A percentile compares a stretch with the other conserved stretches of the same genome.
Evolutionary conservation across 92 coral and sea anemone genomes (phyloP).

Genomic region (Parazoanthus darwini): DNA sequence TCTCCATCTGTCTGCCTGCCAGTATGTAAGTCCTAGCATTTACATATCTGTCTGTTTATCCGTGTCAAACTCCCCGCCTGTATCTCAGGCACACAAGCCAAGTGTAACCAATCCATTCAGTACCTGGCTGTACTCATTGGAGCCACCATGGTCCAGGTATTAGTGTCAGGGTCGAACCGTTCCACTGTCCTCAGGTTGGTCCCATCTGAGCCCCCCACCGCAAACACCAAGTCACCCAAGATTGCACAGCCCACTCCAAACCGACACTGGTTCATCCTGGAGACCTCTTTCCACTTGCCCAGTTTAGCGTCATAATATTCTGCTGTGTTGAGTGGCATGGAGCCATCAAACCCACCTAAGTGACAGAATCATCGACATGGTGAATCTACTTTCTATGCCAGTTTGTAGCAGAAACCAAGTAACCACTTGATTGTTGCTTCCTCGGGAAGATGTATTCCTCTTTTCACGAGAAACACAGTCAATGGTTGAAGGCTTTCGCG

Average conservation of each 20-base stretch:
- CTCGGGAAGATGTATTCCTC: too few species aligned
- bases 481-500: too few species aligned
- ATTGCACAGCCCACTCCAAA: constrained; percentile 98
- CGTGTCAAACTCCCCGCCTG: too few species aligned
- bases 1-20: background rate
- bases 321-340: constrained; percentile 99
- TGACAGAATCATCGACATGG: background rate
- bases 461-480: too few species aligned
- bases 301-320: constrained; percentile 89
- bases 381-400: background rate
- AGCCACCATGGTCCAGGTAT: constrained; percentile 88
- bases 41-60: background rate
- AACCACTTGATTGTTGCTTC: background rate
- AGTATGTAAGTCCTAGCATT: background rate
- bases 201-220: constrained; percentile 97
- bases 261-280: constrained; percentile 97
- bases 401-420: background rate
- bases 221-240: constrained; percentile 77
- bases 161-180: constrained; percentile 84
- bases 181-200: constrained; percentile 91
- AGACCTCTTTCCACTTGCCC: constrained; percentile 88
- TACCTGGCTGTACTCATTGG: constrained; percentile 97
- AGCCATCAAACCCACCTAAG: constrained; percentile 98
- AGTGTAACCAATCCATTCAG: background rate
- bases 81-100: background rate